phyloP scores from a whole-genome alignment of 2,113 vertebrate species.

The Gallinago paraguaiae region DNA sequence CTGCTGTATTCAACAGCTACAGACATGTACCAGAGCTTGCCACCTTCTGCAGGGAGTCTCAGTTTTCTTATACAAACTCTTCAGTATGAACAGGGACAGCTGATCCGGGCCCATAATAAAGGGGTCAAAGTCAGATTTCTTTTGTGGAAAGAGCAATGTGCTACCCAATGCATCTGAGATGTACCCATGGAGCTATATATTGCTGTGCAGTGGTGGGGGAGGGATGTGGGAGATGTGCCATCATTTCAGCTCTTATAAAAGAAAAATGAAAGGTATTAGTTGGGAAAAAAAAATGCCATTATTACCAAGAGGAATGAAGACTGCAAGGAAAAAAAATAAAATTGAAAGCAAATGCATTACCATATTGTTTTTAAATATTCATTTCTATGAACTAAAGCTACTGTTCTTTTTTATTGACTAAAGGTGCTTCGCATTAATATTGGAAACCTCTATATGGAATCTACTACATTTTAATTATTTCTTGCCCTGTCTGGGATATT shows the following conservation, averaged over 20 bases:
- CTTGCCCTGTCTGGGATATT: conserved; percentile 62
- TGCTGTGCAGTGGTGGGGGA: background rate
- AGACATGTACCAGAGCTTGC: background rate
- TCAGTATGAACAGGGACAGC: background rate
- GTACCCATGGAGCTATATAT: background rate
- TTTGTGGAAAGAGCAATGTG: background rate
- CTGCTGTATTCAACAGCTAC: background rate
- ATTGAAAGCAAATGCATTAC: background rate
- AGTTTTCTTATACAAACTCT: background rate
- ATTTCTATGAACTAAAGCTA: background rate
- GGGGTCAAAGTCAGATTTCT: background rate
- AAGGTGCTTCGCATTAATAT: conserved; percentile 57
- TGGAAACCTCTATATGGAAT: conserved; percentile 38
- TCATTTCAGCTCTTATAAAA: background rate
- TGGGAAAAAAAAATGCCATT: background rate
- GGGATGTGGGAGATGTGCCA: background rate
- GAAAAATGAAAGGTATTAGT: background rate
- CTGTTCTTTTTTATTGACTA: conserved; percentile 43
- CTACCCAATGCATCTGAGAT: background rate
- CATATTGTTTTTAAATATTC: background rate
- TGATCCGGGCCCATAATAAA: background rate
- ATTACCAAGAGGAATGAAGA: background rate
- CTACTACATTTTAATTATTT: conserved; percentile 74
- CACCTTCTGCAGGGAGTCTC: background rate
- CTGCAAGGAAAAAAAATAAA: background rate